Evolutionary conservation across 2,113 vertebrate genomes (phyloP), one percentile per base, ranked within the genome.

Genomic region (Cyrtonyx montezumae): DNA sequence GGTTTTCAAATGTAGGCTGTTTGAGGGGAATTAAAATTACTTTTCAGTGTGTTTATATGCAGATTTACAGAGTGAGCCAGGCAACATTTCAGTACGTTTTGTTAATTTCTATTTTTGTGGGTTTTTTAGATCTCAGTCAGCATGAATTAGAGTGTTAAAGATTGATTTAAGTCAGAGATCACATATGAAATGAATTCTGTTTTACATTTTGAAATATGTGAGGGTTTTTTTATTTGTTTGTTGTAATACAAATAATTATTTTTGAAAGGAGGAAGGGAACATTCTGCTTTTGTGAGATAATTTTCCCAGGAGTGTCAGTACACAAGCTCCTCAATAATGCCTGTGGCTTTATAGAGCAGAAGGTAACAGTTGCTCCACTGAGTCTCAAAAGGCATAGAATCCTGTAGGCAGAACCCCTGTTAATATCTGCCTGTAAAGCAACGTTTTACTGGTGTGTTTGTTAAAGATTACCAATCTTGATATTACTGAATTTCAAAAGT

Each of bases 401-500:
- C 89, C 88, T 93, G 93, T 95, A 87, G 97, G 96, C 97, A 97
- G 95, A 95, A 82, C 83, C 81, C 84, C 83, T 59, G 81, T 97
- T 96, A 96, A 0, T 45, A 96, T 90, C 34, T 95, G 91, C 91
- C 94, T 63, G 37, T 73, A 90, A 94, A 94, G 74, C 73, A 70
- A 49, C 76, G 49, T 97, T 96, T 93, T 95, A 95, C 87, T 96
- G 61, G 84, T 88, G 59, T 93, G 79, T 92, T 96, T 96, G 97
- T 97, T 98, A 97, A 98, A 97, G 97, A 97, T 97, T 97, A 97
- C 95, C 92, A 89, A 19, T 91, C 94, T 96, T 89, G 94, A 94
- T 97, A 97, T 95, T 94, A 77, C 96, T 89, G 91, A 81, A 97
- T 98, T 97, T 98, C 96, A 98, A 97, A 98, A 95, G 88, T 90